Evolutionary conservation across 2,113 vertebrate genomes (phyloP).

Genomic region (Clinocottus analis): DNA sequence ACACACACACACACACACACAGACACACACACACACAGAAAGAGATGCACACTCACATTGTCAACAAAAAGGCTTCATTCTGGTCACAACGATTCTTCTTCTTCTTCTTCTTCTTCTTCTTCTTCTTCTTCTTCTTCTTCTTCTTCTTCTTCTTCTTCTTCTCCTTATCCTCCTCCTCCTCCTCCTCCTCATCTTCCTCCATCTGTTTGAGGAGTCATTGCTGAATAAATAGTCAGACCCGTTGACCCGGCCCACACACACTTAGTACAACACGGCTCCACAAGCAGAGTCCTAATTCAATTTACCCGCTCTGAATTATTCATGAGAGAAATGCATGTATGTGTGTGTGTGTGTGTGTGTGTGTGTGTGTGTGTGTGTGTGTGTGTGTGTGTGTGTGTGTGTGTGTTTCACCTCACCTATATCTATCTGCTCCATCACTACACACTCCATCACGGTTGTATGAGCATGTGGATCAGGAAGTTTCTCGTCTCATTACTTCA

Average conservation of each 20-base stretch:
- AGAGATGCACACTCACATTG: neutral
- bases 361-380: constrained; percentile 2
- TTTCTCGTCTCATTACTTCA: too few species aligned
- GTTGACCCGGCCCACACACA: constrained; percentile 47
- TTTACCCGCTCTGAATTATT: constrained; percentile 65
- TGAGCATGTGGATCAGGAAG: neutral
- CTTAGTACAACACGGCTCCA: constrained; percentile 50
- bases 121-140: too few species aligned
- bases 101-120: neutral
- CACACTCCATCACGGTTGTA: neutral
- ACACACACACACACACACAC: constrained; percentile 13
- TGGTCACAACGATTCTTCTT: neutral
- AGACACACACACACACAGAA: constrained; percentile 3
- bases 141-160: too few species aligned
- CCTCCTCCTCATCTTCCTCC: too few species aligned
- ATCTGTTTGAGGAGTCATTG: constrained; percentile 36
- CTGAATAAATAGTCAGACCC: constrained; percentile 48
- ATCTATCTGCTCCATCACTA: neutral
- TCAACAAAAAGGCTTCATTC: neutral
- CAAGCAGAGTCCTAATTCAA: constrained; percentile 55
- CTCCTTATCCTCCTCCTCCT: too few species aligned
- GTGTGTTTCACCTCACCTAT: neutral
- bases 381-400: neutral
- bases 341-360: neutral
- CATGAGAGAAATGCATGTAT: constrained; percentile 32